Evolutionary conservation across 2,113 vertebrate species (phyloP).

Genomic region (Barnardius zonarius): DNA sequence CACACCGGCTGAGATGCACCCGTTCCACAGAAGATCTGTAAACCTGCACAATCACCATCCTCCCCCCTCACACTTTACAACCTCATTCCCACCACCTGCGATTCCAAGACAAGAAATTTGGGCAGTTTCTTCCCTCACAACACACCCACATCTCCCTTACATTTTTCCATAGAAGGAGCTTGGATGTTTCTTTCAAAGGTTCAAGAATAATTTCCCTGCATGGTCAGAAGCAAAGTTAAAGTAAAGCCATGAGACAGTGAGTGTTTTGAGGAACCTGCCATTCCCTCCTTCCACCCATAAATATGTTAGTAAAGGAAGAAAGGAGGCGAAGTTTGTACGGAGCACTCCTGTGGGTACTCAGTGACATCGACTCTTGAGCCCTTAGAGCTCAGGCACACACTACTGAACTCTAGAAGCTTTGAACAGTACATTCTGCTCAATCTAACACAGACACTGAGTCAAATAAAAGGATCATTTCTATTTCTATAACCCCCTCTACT

Average conservation of each 20-base stretch:
- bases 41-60: neutral
- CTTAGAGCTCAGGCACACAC: neutral
- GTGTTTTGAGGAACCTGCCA: neutral
- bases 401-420: neutral
- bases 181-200: neutral
- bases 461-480: neutral
- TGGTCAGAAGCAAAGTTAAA: neutral
- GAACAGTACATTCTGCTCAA: neutral
- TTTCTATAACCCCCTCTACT: neutral
- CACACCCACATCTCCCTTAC: neutral
- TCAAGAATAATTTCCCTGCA: neutral
- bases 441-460: neutral
- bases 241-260: neutral
- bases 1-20: neutral
- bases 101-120: neutral
- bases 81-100: neutral
- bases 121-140: neutral
- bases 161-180: neutral
- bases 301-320: accelerated
- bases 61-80: neutral
- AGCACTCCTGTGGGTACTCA: accelerated
- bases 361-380: neutral
- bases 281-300: neutral
- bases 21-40: neutral
- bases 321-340: neutral